Percentiles rank a stretch among this genome's conserved stretches.
Evolutionary conservation across 2,113 vertebrate species (phyloP).

Genomic region (Stictonetta naevosa): DNA sequence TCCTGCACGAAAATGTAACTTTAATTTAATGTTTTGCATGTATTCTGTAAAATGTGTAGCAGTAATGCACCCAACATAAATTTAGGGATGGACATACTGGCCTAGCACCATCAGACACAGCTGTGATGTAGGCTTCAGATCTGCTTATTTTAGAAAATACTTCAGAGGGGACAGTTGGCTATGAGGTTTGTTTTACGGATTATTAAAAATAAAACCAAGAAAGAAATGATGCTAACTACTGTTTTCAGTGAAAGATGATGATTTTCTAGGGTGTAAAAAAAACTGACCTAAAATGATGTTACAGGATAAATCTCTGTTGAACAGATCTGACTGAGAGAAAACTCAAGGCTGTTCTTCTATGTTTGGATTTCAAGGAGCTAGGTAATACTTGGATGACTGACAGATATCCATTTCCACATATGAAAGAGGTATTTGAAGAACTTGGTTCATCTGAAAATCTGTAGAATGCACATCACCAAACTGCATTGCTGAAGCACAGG

Average conservation of each 20-base stretch:
- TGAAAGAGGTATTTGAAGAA: not conserved
- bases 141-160: not conserved
- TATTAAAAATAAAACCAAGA: not conserved
- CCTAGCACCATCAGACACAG: not conserved
- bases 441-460: not conserved
- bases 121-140: not conserved
- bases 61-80: not conserved
- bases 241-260: not conserved
- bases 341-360: not conserved
- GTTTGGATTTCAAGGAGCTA: not conserved
- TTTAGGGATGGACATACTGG: not conserved
- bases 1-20: not conserved
- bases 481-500: not conserved
- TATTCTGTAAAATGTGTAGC: not conserved
- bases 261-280: not conserved
- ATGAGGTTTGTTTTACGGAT: not conserved
- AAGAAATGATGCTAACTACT: not conserved
- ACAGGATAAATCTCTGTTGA: not conserved
- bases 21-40: not conserved
- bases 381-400: not conserved
- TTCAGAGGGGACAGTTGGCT: not conserved
- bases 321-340: not conserved
- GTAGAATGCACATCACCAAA: not conserved
- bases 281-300: not conserved
- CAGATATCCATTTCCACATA: not conserved